Conservation (phyloP, 2,797 vertebrate species). For the Picus viridis region DNA sequence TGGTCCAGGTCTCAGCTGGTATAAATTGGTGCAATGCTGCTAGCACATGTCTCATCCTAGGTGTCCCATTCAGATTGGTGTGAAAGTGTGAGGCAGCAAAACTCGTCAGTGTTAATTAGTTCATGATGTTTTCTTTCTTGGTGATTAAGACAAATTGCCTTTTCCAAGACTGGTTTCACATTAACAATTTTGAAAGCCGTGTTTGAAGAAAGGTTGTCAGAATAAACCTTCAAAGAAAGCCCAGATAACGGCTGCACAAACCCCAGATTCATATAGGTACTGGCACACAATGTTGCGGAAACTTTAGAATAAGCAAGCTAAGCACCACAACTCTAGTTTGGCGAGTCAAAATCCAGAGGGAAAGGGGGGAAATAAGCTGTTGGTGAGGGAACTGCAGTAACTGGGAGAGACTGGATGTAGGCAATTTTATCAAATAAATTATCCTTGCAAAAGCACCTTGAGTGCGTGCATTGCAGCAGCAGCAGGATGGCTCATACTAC, state of each 20-base stretch:
- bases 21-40: background rate
- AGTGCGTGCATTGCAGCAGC: background rate
- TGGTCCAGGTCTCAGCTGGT: background rate
- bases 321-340: background rate
- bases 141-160: background rate
- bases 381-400: background rate
- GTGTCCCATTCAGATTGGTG: background rate
- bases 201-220: background rate
- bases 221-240: background rate
- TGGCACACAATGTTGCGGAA: background rate
- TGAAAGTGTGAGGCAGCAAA: background rate
- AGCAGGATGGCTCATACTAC: rapidly evolving
- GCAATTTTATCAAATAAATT: background rate
- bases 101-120: background rate
- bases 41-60: background rate
- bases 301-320: background rate
- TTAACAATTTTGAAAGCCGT: background rate
- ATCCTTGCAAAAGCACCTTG: background rate
- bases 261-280: background rate
- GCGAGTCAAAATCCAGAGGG: background rate
- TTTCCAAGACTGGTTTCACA: background rate
- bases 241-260: background rate
- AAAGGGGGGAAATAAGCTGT: background rate
- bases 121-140: background rate
- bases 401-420: rapidly evolving